These are phyloP conservation scores for Stomorhina lunata DNA, from an alignment of 2,888 invertebrate genomes.

Conservation along the genomic window DNA sequence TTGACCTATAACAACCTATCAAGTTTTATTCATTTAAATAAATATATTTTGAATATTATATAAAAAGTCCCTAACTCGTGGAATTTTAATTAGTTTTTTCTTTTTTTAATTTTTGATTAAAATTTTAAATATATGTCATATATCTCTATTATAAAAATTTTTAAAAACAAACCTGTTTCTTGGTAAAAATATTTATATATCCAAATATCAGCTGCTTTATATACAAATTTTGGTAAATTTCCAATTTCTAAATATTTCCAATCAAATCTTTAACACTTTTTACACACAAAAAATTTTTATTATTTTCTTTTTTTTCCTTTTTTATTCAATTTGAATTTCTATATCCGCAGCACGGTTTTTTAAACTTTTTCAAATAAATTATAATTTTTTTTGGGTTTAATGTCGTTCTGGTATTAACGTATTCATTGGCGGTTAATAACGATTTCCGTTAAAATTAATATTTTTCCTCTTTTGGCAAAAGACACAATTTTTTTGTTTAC, in stretches of 20 bases:
- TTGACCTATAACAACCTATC: too few relatives aligned
- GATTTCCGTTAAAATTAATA: constrained; percentile 47
- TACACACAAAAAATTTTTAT: background rate
- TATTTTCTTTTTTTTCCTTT: background rate
- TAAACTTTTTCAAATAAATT: constrained; percentile 13
- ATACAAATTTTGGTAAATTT: too few relatives aligned
- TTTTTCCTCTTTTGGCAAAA: constrained; percentile 48
- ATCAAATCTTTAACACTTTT: background rate
- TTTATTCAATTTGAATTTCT: background rate
- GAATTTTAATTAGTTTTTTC: constrained; percentile 3
- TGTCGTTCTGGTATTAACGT: constrained; percentile 27
- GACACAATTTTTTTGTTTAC: constrained; percentile 35
- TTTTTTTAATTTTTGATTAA: background rate
- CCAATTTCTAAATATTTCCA: background rate
- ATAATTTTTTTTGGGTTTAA: constrained; percentile 11
- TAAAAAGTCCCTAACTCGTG: too few relatives aligned
- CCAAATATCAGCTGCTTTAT: too few relatives aligned
- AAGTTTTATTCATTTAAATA: too few relatives aligned
- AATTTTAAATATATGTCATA: constrained; percentile 24
- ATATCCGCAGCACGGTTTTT: constrained; percentile 48
- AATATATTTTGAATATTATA: too few relatives aligned
- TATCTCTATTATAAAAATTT: background rate
- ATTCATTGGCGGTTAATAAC: constrained; percentile 46
- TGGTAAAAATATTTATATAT: too few relatives aligned
- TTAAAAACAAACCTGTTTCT: constrained; percentile 35